A percentile compares a stretch with the other conserved stretches of the same genome.
Conservation (phyloP, 2,797 vertebrate species). For the Xenops minutus region DNA sequence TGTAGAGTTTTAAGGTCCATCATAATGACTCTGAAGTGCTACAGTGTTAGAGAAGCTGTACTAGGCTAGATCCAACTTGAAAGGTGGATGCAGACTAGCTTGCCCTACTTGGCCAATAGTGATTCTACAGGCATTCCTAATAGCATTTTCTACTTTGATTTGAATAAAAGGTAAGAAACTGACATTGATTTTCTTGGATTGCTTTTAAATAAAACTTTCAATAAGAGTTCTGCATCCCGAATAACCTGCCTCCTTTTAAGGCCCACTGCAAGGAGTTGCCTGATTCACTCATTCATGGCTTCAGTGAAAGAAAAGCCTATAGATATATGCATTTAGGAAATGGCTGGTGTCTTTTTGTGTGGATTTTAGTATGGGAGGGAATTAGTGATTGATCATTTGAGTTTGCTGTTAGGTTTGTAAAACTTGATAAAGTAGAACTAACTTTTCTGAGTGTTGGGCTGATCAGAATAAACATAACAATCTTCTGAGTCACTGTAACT, state of each 20-base stretch:
- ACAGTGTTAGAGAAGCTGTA: background rate
- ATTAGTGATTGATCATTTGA: background rate
- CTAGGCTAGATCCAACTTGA: background rate
- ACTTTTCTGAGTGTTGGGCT: background rate
- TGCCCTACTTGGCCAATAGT: background rate
- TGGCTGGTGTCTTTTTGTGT: background rate
- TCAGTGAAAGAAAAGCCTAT: background rate
- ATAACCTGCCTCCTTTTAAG: background rate
- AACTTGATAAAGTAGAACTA: background rate
- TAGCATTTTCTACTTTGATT: background rate
- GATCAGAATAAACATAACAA: rapidly evolving
- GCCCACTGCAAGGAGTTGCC: background rate
- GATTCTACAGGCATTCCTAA: background rate
- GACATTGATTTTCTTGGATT: background rate
- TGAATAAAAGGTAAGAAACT: background rate
- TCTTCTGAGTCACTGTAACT: background rate
- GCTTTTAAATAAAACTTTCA: background rate
- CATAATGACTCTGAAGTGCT: background rate
- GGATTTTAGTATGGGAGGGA: background rate
- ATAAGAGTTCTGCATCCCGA: background rate
- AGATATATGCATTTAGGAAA: background rate
- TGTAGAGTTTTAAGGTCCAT: background rate
- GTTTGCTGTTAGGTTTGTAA: background rate
- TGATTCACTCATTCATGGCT: background rate
- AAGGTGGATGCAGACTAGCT: background rate